Base-by-base conservation (phyloP, 2,888 invertebrate genomes). In the Anticlea derivata region DNA sequence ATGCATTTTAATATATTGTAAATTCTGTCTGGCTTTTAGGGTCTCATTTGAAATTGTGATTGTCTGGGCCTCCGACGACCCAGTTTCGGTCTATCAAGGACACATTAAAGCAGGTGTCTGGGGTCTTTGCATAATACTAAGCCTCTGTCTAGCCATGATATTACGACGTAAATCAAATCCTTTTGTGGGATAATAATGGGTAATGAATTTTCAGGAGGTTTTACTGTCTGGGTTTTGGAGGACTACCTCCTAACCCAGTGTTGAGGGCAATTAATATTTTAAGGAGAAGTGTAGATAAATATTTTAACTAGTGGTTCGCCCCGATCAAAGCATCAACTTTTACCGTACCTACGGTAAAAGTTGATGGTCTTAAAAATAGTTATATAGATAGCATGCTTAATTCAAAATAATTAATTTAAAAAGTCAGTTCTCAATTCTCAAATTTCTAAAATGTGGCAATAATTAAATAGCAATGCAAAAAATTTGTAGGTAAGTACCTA, bases 11-110 rank as follows among this genome's bases (percentile, higher is more conserved):
- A 70, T 64, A 69, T 63, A 68, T 70, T 70, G 65, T 75, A 68
- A 68, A 72, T 60, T 63, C 66, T 66, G 69, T 68, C 68, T 69
- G 70, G 68, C 43, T 53, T 65, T 67, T 70, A 79, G 75, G 78
- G 73, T 71, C 80, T 86, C 80, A 89, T 88, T 88, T 87, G 78
- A 86, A 87, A 86, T 87, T 83, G 80, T 86, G 86, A 87, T 87
- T 81, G 87, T 88, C 87, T 86, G 83, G 79, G 79, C 83, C 80
- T 70, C 77, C 68, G 75, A 41, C 78, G 89, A 86, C 89, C 89
- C 83, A 89, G 73, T 83, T 88, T 76, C 74, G 62, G 78, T 76
- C 78, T 75, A 60, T 65, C 78, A 85, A 87, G 88, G 86, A 78
- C 87, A 74, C 68, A 78, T 70, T 70, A 68, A 76, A 78, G 66